A percentile compares a stretch with the other conserved stretches of the same genome.
Conservation (phyloP, 2,113 vertebrate genomes). For the Colossoma macropomum region DNA sequence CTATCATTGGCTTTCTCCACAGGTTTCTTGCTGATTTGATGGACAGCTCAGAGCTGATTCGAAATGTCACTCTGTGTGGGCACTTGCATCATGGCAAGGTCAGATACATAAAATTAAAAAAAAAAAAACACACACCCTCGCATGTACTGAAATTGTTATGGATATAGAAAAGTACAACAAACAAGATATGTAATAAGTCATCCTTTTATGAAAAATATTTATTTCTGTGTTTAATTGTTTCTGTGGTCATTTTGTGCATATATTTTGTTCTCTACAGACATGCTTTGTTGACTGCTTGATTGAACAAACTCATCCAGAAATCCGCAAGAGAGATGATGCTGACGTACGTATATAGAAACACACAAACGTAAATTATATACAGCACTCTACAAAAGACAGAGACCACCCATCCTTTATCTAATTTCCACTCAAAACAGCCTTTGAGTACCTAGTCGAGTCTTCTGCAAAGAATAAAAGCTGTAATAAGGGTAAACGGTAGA, state of each 20-base stretch:
- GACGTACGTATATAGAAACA: constrained; percentile 83
- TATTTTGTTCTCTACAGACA: constrained; percentile 77
- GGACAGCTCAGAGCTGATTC: constrained; percentile 95
- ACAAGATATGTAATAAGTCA: not conserved
- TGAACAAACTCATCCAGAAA: constrained; percentile 97
- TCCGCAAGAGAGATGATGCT: constrained; percentile 92
- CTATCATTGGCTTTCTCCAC: constrained; percentile 28
- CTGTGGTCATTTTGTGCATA: constrained; percentile 24
- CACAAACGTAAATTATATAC: not conserved
- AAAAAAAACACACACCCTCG: not conserved
- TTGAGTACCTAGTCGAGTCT: too few relatives aligned
- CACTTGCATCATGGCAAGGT: constrained; percentile 98
- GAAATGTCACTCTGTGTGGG: constrained; percentile 96
- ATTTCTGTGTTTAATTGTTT: not conserved
- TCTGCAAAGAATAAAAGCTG: too few relatives aligned
- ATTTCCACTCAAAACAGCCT: too few relatives aligned
- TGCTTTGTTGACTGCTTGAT: constrained; percentile 98
- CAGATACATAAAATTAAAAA: not conserved
- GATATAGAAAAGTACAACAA: too few relatives aligned
- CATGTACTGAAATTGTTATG: too few relatives aligned
- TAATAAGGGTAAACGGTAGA: too few relatives aligned
- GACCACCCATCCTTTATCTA: too few relatives aligned
- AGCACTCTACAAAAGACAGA: too few relatives aligned
- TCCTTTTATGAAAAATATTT: not conserved
- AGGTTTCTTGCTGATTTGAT: constrained; percentile 98